Conservation (phyloP, 2,797 vertebrate genomes). For the Heterohyrax brucei region DNA sequence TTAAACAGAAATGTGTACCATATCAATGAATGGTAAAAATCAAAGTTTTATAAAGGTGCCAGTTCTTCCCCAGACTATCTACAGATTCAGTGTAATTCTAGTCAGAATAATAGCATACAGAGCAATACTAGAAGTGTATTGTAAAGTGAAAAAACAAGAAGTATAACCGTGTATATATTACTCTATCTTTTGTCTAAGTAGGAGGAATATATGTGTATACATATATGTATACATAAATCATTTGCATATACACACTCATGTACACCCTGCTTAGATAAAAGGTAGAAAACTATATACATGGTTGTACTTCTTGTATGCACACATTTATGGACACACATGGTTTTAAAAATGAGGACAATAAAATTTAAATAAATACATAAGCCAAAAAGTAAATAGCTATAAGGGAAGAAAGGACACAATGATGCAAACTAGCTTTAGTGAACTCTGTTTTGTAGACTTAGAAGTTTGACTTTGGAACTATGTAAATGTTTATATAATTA, state of each 20-base stretch:
- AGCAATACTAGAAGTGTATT: slow-evolving; percentile 3
- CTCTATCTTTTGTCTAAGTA: not conserved
- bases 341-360: too few relatives aligned
- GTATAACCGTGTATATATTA: not conserved
- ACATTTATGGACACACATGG: too few relatives aligned
- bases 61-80: not conserved
- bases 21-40: slow-evolving; percentile 21
- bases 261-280: not conserved
- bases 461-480: slow-evolving; percentile 4
- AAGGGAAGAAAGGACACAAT: not conserved
- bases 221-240: not conserved
- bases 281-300: too few relatives aligned
- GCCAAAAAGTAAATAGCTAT: not conserved
- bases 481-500: slow-evolving; percentile 14
- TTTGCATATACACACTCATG: not conserved
- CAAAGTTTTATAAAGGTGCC: not conserved
- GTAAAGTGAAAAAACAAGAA: not conserved
- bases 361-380: not conserved
- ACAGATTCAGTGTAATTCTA: not conserved
- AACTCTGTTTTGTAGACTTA: not conserved
- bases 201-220: not conserved
- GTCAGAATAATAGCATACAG: not conserved
- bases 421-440: not conserved
- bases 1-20: not conserved
- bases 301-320: too few relatives aligned